A percentile compares a stretch with the other conserved stretches of the same genome.
Evolutionary conservation across 2,797 vertebrate species (phyloP).

Genomic region (Philypnodon macrostomus): DNA sequence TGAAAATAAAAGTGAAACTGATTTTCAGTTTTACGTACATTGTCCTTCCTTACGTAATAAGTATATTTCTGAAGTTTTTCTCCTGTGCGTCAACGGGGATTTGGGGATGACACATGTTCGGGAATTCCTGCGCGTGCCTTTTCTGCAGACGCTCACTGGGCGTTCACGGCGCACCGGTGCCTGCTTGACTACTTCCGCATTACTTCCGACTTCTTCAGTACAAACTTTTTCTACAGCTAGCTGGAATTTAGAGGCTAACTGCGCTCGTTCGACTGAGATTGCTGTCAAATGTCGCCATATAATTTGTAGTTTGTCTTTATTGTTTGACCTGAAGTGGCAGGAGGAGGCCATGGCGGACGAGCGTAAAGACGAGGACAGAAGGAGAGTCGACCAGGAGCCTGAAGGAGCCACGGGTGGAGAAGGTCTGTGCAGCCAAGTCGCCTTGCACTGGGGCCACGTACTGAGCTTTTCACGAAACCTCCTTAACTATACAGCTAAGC

Average conservation of each 20-base stretch:
- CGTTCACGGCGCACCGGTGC: background rate
- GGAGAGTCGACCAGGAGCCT: constrained; percentile 22
- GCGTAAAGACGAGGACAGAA: constrained; percentile 14
- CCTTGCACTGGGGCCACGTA: background rate
- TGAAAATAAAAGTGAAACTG: no score
- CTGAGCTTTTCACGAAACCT: background rate
- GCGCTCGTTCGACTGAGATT: fast-evolving
- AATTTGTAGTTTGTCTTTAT: background rate
- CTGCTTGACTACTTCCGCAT: background rate
- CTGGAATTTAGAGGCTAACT: background rate
- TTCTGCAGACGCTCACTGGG: background rate
- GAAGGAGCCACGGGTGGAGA: constrained; percentile 60
- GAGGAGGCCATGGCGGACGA: constrained; percentile 60
- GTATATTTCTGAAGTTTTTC: no score
- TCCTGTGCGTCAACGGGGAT: no score
- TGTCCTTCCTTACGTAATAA: no score
- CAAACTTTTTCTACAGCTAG: constrained; percentile 1
- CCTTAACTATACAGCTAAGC: no score
- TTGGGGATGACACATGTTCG: no score
- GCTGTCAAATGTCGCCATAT: background rate
- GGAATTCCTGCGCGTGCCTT: no score
- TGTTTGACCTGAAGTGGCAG: background rate
- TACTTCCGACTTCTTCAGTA: constrained; percentile 32
- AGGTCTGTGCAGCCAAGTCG: constrained; percentile 43
- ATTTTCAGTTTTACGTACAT: no score